Evolutionary conservation across 2,113 vertebrate species (phyloP).

Genomic region (Sinocyclocheilus grahami): DNA sequence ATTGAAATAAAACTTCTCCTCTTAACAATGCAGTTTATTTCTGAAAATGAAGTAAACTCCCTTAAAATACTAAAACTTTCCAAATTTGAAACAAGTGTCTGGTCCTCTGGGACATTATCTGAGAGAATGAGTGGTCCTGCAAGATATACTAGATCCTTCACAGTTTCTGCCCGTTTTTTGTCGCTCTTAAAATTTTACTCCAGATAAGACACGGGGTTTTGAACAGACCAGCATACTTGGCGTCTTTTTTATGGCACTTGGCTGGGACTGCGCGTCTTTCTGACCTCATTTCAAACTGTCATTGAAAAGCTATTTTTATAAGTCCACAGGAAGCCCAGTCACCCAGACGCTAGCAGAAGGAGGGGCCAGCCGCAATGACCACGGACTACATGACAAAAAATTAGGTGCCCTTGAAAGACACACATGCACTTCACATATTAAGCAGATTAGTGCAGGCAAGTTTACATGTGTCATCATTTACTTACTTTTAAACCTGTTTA

Average conservation of each 20-base stretch:
- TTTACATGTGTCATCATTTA: neutral
- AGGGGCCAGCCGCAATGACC: constrained; percentile 36
- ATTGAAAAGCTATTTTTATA: constrained; percentile 77
- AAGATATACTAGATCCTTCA: neutral
- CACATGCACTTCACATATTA: neutral
- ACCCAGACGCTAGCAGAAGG: constrained; percentile 51
- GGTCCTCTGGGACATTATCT: neutral
- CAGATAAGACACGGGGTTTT: neutral
- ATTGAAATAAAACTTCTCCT: neutral
- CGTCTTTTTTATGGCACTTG: neutral
- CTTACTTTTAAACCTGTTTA: neutral
- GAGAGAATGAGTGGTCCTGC: neutral
- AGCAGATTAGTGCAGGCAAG: neutral
- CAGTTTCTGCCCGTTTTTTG: constrained; percentile 16
- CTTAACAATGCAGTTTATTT: neutral
- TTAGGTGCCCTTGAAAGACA: constrained; percentile 9
- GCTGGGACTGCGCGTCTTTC: constrained; percentile 51
- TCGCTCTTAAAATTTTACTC: neutral
- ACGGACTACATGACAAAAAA: constrained; percentile 42
- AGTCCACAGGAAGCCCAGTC: constrained; percentile 70
- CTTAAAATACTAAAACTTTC: neutral
- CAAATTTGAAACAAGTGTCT: neutral
- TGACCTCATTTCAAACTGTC: constrained; percentile 71
- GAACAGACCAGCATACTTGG: neutral
- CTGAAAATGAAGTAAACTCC: neutral